Base-by-base conservation (phyloP, 53 echinoderm and acorn worm species). In the Stichopus horrens region DNA sequence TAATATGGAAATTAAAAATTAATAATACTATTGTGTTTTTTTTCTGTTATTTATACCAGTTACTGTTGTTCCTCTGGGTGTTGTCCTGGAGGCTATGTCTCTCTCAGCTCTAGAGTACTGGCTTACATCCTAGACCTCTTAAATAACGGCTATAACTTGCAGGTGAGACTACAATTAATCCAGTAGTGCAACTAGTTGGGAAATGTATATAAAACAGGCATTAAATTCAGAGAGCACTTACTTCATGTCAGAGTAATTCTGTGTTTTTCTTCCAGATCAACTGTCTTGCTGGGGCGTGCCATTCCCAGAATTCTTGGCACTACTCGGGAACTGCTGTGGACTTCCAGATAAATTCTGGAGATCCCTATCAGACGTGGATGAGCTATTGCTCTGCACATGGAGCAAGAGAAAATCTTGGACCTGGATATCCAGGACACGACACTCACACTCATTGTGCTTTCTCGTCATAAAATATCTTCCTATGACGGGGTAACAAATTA, bases 391-490 rank as follows among this genome's bases (percentile, higher is more conserved):
- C 8, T 11, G 59, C 59, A 59, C 11, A 59, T 59, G 59, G 59
- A n/a, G 93, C 93, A 0, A 59, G 52, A 6, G 92, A 95, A 71
- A 93, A 95, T 58, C 93, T 93, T 5, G 95, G 95, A 54, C 95
- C 95, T 7, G 93, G 92, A 11, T 77, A 91, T 58, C 20, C 90
- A 4, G 95, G 93, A 0, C 95, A 95, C 71, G 57, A 57, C 74
- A 90, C 83, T 23, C 95, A 95, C 77, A 95, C 95, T 19, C 95
- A 95, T 77, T 95, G 95, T 71, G 93, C 95, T 19, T 93, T 95
- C 81, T 67, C 76, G 13, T 59, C 82, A 19, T 93, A 92, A 91
- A 14, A 37, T 2, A 37, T 37, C 37, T 37, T 37, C 37, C 37
- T 2, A 37, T 1, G 37, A 37, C 37, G 37, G 37, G 37, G 2